Percentiles rank a stretch among this genome's conserved stretches.
These are phyloP conservation scores for Oreocharis arfaki DNA, from an alignment of 2,113 vertebrate genomes.

Conservation along the genomic window DNA sequence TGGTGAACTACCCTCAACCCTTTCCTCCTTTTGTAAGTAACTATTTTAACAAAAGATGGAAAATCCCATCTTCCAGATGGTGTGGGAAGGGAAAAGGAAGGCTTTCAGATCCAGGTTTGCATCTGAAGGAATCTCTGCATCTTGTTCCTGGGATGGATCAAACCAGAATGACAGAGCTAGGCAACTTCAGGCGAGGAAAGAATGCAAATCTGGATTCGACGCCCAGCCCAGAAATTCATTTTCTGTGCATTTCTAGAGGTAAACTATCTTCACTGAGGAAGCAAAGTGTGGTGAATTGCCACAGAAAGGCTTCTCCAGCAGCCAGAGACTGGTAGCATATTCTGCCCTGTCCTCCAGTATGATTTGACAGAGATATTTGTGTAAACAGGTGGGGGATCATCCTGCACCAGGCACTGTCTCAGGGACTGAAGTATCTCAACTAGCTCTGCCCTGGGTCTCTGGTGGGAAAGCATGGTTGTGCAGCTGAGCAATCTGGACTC, in stretches of 20 bases:
- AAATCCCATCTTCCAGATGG: constrained; percentile 25
- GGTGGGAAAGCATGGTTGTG: background rate
- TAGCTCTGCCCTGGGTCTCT: background rate
- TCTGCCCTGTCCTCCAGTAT: background rate
- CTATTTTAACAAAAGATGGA: constrained; percentile 32
- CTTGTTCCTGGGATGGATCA: constrained; percentile 17
- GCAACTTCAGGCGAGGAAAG: background rate
- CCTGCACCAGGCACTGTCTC: background rate
- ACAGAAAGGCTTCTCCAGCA: background rate
- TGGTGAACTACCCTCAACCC: constrained; percentile 34
- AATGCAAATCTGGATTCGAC: background rate
- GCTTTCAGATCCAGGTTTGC: background rate
- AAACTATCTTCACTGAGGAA: background rate
- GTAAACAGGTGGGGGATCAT: background rate
- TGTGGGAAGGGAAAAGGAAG: background rate
- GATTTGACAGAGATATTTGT: background rate
- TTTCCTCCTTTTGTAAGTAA: constrained; percentile 24
- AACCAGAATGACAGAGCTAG: constrained; percentile 10
- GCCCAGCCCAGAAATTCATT: background rate
- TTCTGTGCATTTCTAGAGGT: background rate
- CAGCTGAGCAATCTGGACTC: background rate
- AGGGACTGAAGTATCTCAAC: background rate
- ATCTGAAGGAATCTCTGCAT: constrained; percentile 8
- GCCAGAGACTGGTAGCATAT: background rate
- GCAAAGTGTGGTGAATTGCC: background rate